A percentile compares a stretch with the other conserved stretches of the same genome.
phyloP scores from a whole-genome alignment of 2,113 vertebrate genomes.

The Muntiacus reevesi region DNA sequence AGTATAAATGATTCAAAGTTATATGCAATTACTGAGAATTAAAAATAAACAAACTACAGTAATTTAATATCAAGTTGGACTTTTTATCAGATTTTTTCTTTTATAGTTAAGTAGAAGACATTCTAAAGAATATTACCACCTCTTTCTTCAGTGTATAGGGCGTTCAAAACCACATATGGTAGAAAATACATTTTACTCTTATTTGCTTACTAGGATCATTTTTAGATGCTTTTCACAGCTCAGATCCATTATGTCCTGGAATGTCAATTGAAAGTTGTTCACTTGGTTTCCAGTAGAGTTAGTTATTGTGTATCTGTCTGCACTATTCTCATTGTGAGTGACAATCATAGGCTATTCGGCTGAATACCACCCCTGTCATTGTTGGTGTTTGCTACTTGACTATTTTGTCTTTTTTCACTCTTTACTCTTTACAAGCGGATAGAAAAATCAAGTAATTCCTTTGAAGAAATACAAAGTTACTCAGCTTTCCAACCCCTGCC shows the following conservation, averaged over 20 bases:
- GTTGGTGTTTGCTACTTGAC: slow-evolving; percentile 64
- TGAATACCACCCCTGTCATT: slow-evolving; percentile 71
- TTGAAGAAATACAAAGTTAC: slow-evolving; percentile 74
- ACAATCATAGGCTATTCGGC: slow-evolving; percentile 58
- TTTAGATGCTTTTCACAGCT: slow-evolving; percentile 57
- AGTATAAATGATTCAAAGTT: background rate
- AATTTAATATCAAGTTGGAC: background rate
- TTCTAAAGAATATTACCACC: background rate
- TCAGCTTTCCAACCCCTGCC: slow-evolving; percentile 73
- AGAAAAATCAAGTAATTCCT: slow-evolving; percentile 74
- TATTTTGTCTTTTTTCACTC: slow-evolving; percentile 65
- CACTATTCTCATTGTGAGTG: slow-evolving; percentile 34
- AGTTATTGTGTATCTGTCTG: slow-evolving; percentile 56
- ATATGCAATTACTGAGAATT: background rate
- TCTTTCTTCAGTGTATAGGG: background rate
- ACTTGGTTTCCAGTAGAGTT: slow-evolving; percentile 58
- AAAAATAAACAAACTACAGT: background rate
- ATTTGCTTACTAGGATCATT: slow-evolving; percentile 49
- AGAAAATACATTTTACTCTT: slow-evolving; percentile 8
- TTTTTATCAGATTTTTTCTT: slow-evolving; percentile 6
- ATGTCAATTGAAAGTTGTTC: slow-evolving; percentile 54
- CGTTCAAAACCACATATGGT: background rate
- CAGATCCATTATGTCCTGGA: slow-evolving; percentile 60
- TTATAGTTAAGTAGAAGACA: background rate
- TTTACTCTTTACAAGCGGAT: slow-evolving; percentile 71